Evolutionary conservation across 2,888 invertebrate species (phyloP).

Genomic region (Hyalella azteca): DNA sequence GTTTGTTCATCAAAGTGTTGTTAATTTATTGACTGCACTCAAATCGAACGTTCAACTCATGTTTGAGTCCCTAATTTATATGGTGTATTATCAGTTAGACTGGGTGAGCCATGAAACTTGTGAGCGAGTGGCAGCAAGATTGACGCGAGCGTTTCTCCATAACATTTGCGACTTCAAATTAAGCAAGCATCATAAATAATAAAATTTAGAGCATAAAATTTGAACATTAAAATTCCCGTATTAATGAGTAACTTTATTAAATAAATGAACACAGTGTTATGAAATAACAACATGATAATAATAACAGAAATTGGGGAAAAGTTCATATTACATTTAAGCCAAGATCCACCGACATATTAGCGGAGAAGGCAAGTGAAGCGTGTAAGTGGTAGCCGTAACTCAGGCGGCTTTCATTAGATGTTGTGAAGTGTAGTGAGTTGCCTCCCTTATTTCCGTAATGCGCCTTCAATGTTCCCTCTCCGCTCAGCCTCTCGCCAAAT

Average conservation of each 20-base stretch:
- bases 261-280: not conserved
- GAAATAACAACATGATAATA: not conserved
- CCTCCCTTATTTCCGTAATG: constrained; percentile 18
- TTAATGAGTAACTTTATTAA: not conserved
- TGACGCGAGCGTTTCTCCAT: too few relatives aligned
- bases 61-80: too few relatives aligned
- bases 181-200: too few relatives aligned
- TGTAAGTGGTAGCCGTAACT: not conserved
- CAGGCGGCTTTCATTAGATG: constrained; percentile 7
- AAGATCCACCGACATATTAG: not conserved
- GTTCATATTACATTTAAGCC: not conserved
- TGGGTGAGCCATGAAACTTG: too few relatives aligned
- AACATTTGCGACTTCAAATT: too few relatives aligned
- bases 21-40: too few relatives aligned
- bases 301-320: not conserved
- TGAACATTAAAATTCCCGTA: too few relatives aligned
- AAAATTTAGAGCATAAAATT: too few relatives aligned
- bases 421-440: not conserved
- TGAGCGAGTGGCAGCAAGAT: too few relatives aligned
- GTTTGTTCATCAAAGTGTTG: too few relatives aligned
- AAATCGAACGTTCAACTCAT: too few relatives aligned
- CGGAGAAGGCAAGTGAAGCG: not conserved
- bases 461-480: not conserved
- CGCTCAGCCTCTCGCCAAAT: constrained; percentile 26
- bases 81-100: too few relatives aligned